A percentile compares a stretch with the other conserved stretches of the same genome.
Conservation (phyloP, 2,113 vertebrate species). For the Ramphastos sulfuratus region DNA sequence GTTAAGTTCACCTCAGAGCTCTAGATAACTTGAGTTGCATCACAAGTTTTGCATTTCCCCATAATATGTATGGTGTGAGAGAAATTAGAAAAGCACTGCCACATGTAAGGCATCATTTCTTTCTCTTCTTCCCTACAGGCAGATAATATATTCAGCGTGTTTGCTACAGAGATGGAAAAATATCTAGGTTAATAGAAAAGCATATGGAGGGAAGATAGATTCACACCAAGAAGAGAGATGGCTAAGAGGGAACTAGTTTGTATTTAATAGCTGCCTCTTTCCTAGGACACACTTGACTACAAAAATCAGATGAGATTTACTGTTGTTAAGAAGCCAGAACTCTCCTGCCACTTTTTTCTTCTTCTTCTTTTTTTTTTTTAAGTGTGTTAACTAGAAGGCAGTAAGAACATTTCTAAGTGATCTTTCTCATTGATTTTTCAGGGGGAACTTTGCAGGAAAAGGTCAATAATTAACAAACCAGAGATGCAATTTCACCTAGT, state of each 20-base stretch:
- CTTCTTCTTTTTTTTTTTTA: too few relatives aligned
- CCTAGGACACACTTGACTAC: not conserved
- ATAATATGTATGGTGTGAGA: not conserved
- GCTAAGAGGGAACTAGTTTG: not conserved
- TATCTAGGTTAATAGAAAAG: slow-evolving; percentile 9
- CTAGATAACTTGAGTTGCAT: not conserved
- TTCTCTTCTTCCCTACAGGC: not conserved
- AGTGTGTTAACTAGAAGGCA: not conserved
- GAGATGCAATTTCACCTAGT: not conserved
- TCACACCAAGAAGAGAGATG: not conserved
- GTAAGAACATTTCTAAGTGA: not conserved
- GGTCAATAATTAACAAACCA: not conserved
- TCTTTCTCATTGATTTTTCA: not conserved
- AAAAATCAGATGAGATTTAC: not conserved
- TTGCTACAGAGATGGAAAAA: not conserved
- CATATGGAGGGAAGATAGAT: not conserved
- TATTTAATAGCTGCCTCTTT: not conserved
- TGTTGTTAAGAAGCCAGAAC: not conserved
- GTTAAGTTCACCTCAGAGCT: not conserved
- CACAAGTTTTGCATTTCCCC: not conserved
- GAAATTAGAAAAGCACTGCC: not conserved
- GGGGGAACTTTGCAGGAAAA: not conserved
- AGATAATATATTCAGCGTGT: not conserved
- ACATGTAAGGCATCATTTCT: not conserved
- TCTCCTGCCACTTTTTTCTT: not conserved